These are phyloP conservation scores for Glaucomys volans DNA, from an alignment of 2,113 vertebrate genomes.

Conservation along the genomic window DNA sequence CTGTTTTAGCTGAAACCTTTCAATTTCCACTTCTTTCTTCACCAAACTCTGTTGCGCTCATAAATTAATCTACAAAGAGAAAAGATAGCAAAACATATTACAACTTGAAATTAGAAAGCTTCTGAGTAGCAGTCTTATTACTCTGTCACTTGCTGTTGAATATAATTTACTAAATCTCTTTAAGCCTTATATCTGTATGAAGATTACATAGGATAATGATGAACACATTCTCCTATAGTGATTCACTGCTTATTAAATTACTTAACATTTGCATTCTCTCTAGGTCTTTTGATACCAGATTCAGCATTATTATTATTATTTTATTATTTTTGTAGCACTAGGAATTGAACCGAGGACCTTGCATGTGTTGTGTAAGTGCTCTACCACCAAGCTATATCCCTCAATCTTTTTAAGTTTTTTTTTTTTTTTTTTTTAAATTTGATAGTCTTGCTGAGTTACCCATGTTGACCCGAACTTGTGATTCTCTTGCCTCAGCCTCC, in stretches of 20 bases:
- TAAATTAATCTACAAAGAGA: slow-evolving; percentile 40
- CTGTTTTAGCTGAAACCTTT: slow-evolving; percentile 33
- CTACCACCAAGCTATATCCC: too few species aligned
- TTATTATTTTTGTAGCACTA: too few species aligned
- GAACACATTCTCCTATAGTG: background rate
- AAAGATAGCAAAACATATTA: background rate
- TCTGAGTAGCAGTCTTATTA: slow-evolving; percentile 34
- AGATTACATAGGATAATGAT: background rate
- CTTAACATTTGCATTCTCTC: slow-evolving; percentile 35
- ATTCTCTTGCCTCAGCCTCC: too few species aligned
- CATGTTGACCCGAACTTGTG: too few species aligned
- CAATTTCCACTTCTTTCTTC: background rate
- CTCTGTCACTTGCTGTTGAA: background rate
- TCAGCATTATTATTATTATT: background rate
- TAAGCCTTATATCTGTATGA: slow-evolving; percentile 28
- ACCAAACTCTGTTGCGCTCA: background rate
- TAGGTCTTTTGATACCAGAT: background rate
- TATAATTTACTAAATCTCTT: slow-evolving; percentile 3
- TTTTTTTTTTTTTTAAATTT: too few species aligned
- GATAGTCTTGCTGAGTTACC: too few species aligned
- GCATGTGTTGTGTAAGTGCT: too few species aligned
- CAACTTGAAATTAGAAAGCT: slow-evolving; percentile 4
- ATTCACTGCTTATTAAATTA: slow-evolving; percentile 31
- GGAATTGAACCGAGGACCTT: too few species aligned
- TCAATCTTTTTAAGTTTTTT: too few species aligned